Percentiles rank a stretch among this genome's conserved stretches.
Evolutionary conservation across 1,140 invertebrate genomes (phyloP).

Genomic region (Ditylenchus dipsaci): DNA sequence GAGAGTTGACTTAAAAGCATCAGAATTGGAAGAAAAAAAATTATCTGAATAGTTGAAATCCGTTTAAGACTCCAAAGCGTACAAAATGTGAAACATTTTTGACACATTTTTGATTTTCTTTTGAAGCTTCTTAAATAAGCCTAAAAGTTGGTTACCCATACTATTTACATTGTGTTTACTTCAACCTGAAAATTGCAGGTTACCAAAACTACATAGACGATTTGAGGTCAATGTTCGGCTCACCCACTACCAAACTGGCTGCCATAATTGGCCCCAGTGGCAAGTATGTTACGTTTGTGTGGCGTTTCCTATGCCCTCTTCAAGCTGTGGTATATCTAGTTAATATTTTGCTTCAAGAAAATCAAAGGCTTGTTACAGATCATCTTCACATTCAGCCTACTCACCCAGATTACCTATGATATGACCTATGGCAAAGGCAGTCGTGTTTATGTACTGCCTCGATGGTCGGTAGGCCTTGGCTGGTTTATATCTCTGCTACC

Average conservation of each 20-base stretch:
- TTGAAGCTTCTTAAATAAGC: too few relatives aligned
- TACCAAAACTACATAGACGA: slow-evolving; percentile 27
- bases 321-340: slow-evolving; percentile 10
- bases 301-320: slow-evolving; percentile 20
- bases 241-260: slow-evolving; percentile 17
- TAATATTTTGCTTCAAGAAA: neutral
- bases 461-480: slow-evolving; percentile 27
- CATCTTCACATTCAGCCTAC: slow-evolving; percentile 20
- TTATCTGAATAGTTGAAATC: too few relatives aligned
- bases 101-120: too few relatives aligned
- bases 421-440: slow-evolving; percentile 33
- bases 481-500: slow-evolving; percentile 30
- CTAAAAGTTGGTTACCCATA: too few relatives aligned
- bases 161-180: too few relatives aligned
- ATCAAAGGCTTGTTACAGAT: slow-evolving; percentile 15
- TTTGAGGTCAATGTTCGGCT: slow-evolving; percentile 24
- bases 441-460: slow-evolving; percentile 22
- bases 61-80: too few relatives aligned
- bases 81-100: too few relatives aligned
- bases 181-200: neutral
- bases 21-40: too few relatives aligned
- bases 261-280: slow-evolving; percentile 30
- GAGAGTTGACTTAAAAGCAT: too few relatives aligned
- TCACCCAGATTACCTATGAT: slow-evolving; percentile 20
- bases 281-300: slow-evolving; percentile 20